Evolutionary conservation across 2,113 vertebrate species (phyloP), one percentile per base, ranked within the genome.

Genomic region (Chloropsis cyanopogon): DNA sequence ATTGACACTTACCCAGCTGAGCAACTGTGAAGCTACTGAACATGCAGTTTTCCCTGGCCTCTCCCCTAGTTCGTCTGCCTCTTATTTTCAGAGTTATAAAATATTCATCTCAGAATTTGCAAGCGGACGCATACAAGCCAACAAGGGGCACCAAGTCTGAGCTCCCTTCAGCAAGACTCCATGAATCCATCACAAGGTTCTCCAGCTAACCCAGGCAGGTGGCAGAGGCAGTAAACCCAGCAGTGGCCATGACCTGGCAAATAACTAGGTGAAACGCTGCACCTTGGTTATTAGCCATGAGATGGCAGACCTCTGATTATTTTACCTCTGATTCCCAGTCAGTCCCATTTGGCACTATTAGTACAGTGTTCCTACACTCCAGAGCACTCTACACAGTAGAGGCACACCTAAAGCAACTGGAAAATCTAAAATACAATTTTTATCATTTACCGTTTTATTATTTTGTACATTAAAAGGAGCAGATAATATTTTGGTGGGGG

Each of bases 41-140:
- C 0, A 2, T 0, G 0, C 12, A 7, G 6, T 44, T 52, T 82
- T 52, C 41, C 46, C 26, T 39, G 41, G 35, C 24, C 33, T 63
- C 52, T 72, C 29, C 37, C 10, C 37, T 42, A 26, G 24, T 26
- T 69, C 56, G 76, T 64, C 49, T 64, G 26, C 49, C 22, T 63
- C 42, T 52, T 53, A 81, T 73, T 76, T 50, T 70, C 64, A 39
- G 61, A 71, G 37, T 35, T 54, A 57, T 23, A 83, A 70, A 93
- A 71, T 28, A 37, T 4, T 72, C 31, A n/a, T 39, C 60, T 81
- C 26, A 10, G 24, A 47, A 63, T 54, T 31, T 56, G 6, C 22
- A 73, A 66, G 29, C 2, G 3, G 52, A 46, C 10, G 26, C 52
- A 28, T 26, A 64, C 6, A 63, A 76, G 23, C 31, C 76, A 83